Evolutionary conservation across 2,888 invertebrate genomes (phyloP), one percentile per base, ranked within the genome.

Genomic region (Hybos culiciformis): DNA sequence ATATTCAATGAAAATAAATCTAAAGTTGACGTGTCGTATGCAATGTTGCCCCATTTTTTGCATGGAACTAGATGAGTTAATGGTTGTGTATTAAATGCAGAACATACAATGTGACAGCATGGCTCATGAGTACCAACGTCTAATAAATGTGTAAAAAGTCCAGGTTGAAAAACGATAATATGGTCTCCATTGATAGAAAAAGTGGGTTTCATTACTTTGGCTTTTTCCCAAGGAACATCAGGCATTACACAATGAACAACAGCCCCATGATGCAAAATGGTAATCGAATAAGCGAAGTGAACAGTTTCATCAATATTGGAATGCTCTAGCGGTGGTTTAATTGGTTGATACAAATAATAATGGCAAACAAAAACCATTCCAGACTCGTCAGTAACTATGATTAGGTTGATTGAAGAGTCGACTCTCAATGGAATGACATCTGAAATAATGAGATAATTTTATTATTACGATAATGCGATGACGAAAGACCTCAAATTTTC

Each of bases 91-190:
- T 74, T 74, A 46, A 67, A 63, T 1, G 77, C 68, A 1, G 82
- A 77, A 15, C 81, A 72, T 1, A 83, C 74, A 41, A 86, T 76
- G 56, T 86, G 85, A 53, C 83, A 83, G 53, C 80, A 81, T 0
- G 90, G 88, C 59, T 88, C 87, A 62, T 88, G 90, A 54, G 77
- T 75, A 4, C 87, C 84, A 38, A 90, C 80, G 67, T 92, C 91
- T 42, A 92, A 68, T 20, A 91, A 67, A 58, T 92, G 90, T 0
- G 83, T 80, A 66, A 88, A 91, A 23, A 85, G 70, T 57, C 81
- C 85, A 12, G 88, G 86, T 19, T 86, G 80, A 56, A 83, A 80
- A 2, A 91, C 86, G 26, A 88, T 63, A 58, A 92, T 74, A 59
- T 84, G 82, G 49, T 81, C 83, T 1, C 64, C 80, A 51, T 83